Conservation (phyloP, 2,888 invertebrate species). For the Drosophila subquinaria region DNA sequence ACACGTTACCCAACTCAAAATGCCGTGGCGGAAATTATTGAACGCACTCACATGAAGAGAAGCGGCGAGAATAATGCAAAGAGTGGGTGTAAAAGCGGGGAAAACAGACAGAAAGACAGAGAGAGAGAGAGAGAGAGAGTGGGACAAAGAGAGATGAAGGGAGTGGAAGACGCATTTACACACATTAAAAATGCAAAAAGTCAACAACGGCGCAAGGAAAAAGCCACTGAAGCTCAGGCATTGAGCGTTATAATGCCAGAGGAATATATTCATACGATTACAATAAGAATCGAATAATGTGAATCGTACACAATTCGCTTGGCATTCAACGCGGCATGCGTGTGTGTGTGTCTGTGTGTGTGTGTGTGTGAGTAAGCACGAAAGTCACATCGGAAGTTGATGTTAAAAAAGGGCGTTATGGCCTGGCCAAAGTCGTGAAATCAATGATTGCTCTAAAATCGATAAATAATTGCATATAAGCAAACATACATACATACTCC, state of each 20-base stretch:
- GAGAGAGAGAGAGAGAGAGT: slow-evolving; percentile 7
- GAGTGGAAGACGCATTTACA: slow-evolving; percentile 49
- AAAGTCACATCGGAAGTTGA: slow-evolving; percentile 45
- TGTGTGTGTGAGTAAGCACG: slow-evolving; percentile 9
- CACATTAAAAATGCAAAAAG: slow-evolving; percentile 78
- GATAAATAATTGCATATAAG: slow-evolving; percentile 32
- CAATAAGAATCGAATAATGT: slow-evolving; percentile 78
- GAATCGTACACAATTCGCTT: slow-evolving; percentile 52
- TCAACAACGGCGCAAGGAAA: slow-evolving; percentile 73
- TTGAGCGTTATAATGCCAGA: slow-evolving; percentile 69
- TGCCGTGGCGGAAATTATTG: slow-evolving; percentile 76
- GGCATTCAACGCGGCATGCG: slow-evolving; percentile 28
- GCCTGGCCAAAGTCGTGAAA: slow-evolving; percentile 38
- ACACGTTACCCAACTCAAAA: slow-evolving; percentile 74
- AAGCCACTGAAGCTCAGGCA: slow-evolving; percentile 71
- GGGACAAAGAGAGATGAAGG: neutral
- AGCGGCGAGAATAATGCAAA: slow-evolving; percentile 18
- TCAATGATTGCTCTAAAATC: slow-evolving; percentile 45
- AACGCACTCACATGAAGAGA: slow-evolving; percentile 59
- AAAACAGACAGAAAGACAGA: neutral
- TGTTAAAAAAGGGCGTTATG: slow-evolving; percentile 49
- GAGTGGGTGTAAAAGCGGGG: neutral
- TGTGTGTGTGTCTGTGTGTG: slow-evolving; percentile 8
- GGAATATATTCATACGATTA: slow-evolving; percentile 80
- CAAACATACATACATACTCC: neutral